phyloP scores from a whole-genome alignment of 2,113 vertebrate species.

The Pungitius pungitius region DNA sequence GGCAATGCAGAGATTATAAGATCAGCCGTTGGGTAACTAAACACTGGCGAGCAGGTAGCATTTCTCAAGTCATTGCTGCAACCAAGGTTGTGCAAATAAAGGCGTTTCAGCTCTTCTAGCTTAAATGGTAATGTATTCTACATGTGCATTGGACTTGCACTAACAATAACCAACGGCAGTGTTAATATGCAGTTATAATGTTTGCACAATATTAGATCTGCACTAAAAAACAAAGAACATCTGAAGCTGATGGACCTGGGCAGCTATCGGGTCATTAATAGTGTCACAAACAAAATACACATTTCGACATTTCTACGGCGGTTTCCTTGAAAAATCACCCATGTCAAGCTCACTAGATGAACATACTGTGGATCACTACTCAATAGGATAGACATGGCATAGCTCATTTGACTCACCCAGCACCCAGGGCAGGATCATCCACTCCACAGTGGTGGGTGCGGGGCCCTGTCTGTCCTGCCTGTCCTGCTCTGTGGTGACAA shows the following conservation, averaged over 20 bases:
- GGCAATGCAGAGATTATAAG: slow-evolving; percentile 19
- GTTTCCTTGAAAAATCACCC: neutral
- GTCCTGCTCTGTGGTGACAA: slow-evolving; percentile 88
- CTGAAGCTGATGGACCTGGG: neutral
- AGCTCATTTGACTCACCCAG: slow-evolving; percentile 83
- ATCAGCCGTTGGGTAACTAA: neutral
- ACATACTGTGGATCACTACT: neutral
- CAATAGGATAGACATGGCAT: neutral
- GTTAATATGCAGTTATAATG: neutral
- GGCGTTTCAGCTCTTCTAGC: neutral
- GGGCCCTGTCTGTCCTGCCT: slow-evolving; percentile 90
- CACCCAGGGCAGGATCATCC: slow-evolving; percentile 99
- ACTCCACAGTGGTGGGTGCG: slow-evolving; percentile 94
- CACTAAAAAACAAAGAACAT: neutral
- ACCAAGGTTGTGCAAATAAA: neutral
- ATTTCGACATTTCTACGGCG: neutral
- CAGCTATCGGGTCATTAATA: neutral
- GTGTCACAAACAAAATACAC: neutral
- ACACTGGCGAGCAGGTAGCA: neutral
- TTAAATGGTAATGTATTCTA: neutral
- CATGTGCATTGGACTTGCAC: neutral
- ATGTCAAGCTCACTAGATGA: neutral
- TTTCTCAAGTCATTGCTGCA: neutral
- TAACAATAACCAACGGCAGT: neutral
- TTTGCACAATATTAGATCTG: neutral